These are phyloP conservation scores for Halichoerus grypus DNA, from an alignment of 2,113 vertebrate genomes.

Conservation along the genomic window DNA sequence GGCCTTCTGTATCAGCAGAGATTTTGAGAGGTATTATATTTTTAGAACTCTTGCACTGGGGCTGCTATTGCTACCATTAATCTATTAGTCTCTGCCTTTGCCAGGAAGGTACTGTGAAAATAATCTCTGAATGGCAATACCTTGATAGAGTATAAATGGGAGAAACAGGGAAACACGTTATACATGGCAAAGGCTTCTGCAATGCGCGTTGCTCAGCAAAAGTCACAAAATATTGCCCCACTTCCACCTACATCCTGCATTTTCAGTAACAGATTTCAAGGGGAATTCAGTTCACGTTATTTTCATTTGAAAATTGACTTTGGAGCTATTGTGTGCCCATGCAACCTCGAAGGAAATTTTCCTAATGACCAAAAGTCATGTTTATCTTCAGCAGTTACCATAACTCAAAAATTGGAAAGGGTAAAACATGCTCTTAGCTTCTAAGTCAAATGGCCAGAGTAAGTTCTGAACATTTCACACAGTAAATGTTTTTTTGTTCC, in stretches of 20 bases:
- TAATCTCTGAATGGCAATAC: not conserved
- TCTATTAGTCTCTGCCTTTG: constrained; percentile 55
- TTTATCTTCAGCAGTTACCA: constrained; percentile 11
- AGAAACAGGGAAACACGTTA: not conserved
- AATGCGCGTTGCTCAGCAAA: not conserved
- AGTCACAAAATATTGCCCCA: not conserved
- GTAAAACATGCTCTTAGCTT: constrained; percentile 29
- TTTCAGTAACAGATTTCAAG: constrained; percentile 39
- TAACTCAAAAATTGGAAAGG: not conserved
- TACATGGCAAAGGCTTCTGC: not conserved
- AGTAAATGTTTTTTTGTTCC: constrained; percentile 24
- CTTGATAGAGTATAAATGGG: constrained; percentile 13
- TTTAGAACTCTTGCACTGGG: constrained; percentile 61
- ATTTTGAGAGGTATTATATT: constrained; percentile 60
- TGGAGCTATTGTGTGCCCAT: not conserved
- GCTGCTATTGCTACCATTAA: constrained; percentile 43
- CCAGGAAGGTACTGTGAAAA: constrained; percentile 31
- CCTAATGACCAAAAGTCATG: not conserved
- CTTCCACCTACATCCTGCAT: not conserved
- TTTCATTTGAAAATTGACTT: constrained; percentile 36
- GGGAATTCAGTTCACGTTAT: not conserved
- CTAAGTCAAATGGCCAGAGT: not conserved
- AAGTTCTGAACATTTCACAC: constrained; percentile 46
- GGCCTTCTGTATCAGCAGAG: constrained; percentile 46
- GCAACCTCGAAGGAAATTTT: not conserved